Conservation (phyloP, 2,797 vertebrate species). For the Fratercula arctica region DNA sequence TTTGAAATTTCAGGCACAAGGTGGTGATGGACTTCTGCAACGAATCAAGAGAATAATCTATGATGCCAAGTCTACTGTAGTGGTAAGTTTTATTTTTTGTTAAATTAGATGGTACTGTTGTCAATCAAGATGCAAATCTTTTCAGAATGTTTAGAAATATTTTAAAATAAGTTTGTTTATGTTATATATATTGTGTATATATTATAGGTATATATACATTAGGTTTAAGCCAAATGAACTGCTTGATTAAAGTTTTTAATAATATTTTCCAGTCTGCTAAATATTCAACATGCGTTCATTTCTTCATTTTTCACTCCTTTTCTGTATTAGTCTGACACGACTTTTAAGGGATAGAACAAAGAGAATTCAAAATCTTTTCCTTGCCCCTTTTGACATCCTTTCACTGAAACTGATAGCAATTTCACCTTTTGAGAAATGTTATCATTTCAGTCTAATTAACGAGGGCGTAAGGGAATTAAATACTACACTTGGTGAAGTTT, state of each 20-base stretch:
- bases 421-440: neutral
- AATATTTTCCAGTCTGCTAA: neutral
- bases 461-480: neutral
- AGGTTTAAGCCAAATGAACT: neutral
- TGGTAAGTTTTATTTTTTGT: conserved; percentile 80
- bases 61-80: conserved; percentile 91
- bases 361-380: neutral
- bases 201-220: neutral
- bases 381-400: neutral
- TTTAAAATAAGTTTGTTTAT: neutral
- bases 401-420: neutral
- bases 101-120: neutral
- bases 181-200: neutral
- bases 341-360: neutral
- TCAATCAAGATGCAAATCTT: neutral
- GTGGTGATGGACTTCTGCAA: conserved; percentile 93
- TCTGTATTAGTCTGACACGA: neutral
- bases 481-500: neutral
- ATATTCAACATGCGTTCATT: neutral
- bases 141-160: neutral
- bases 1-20: conserved; percentile 85
- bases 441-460: neutral
- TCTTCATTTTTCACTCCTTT: neutral
- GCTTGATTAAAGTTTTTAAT: neutral
- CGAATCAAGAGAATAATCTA: conserved; percentile 91